These are phyloP conservation scores for Solenodon paradoxus DNA, from an alignment of 2,113 vertebrate species.

Conservation along the genomic window DNA sequence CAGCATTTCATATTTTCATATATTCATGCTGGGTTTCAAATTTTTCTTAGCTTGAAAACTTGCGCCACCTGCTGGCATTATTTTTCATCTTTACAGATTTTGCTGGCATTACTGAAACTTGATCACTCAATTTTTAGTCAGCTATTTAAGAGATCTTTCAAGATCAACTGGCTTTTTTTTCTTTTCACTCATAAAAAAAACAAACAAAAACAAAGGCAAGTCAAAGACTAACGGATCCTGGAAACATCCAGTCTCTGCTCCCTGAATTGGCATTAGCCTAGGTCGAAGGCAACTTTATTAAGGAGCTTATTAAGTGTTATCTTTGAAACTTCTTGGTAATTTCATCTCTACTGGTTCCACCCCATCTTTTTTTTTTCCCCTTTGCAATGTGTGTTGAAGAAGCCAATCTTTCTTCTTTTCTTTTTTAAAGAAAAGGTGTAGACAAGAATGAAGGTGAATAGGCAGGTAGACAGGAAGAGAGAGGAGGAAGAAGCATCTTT, in stretches of 20 bases:
- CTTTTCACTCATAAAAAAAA: not conserved
- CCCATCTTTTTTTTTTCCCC: no score
- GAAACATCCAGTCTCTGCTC: not conserved
- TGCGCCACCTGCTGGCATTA: conserved; percentile 42
- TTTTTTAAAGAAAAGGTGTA: no score
- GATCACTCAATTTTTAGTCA: not conserved
- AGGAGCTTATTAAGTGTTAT: not conserved
- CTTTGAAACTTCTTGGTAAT: not conserved
- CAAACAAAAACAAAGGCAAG: not conserved
- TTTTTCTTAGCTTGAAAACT: not conserved
- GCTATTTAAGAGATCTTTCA: not conserved
- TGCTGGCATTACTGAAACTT: not conserved
- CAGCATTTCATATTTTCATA: not conserved
- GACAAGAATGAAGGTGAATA: no score
- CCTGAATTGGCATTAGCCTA: not conserved
- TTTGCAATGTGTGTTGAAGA: not conserved
- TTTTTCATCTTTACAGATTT: no score
- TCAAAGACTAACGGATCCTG: not conserved
- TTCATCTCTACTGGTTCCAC: not conserved
- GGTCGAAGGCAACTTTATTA: not conserved
- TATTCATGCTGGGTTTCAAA: not conserved
- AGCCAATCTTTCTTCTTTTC: not conserved
- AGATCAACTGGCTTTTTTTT: not conserved
- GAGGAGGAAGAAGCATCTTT: no score
- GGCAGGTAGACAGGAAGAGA: no score